Base-by-base conservation (phyloP, 2,113 vertebrate genomes). In the Ornithorhynchus anatinus region DNA sequence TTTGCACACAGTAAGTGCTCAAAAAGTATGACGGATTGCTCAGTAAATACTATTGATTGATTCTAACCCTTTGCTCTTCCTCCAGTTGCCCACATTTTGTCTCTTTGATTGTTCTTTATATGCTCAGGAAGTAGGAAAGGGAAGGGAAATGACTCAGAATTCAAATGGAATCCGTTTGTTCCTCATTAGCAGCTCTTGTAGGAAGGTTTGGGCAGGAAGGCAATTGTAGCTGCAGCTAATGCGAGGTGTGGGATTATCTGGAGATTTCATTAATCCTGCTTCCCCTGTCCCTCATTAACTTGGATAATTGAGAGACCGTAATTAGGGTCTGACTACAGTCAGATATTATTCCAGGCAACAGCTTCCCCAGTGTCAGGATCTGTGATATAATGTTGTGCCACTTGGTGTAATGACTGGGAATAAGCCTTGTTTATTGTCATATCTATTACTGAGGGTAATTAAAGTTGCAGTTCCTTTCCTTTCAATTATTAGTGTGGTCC, bases 371-470 rank as follows among this genome's bases (percentile, higher is more conserved):
- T 5, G 31, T 48, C 14, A 60, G 44, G 74, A 84, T 80, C 77
- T 81, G 60, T 47, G 73, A 80, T 56, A 32, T 61, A 37, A 68
- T 31, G 58, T 17, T 54, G 40, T 33, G 58, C 23, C 48, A 66
- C 69, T 84, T 84, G 25, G 32, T 59, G 32, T 38, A 81, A 86
- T 39, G 61, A n/a, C 39, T 77, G 1, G 19, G 47, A 69, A 68
- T 63, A 59, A 64, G 48, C 43, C 52, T 62, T 48, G 7, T 48
- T 88, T 85, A 48, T 72, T 83, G 73, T 82, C 63, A 59, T 61
- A 81, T 59, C 70, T 87, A 45, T 35, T 57, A 39, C 35, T 40
- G 56, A 67, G 67, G 51, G 60, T 66, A 86, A 88, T 89, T 89
- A 85, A 89, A 76, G 36, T 4, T n/a, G 20, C 37, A 80, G 42